Evolutionary conservation across 2,888 invertebrate genomes (phyloP), one percentile per base, ranked within the genome.

Genomic region (Candidula unifasciata): DNA sequence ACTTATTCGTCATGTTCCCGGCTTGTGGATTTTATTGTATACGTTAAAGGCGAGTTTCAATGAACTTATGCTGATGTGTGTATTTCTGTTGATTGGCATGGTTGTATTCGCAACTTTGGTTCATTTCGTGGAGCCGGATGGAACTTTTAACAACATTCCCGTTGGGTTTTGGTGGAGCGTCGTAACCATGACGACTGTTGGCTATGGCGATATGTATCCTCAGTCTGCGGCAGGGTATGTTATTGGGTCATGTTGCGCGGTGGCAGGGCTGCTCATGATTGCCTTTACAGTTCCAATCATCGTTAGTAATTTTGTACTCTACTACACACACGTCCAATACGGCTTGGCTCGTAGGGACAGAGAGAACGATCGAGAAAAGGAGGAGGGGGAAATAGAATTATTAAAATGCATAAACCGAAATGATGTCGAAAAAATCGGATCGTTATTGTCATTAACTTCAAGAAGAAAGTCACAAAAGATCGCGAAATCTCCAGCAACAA

Each of bases 161-260:
- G 90, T 92, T 6, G 91, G 92, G 6, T 92, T 93, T 87, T 93
- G 93, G 93, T 93, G 92, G 92, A 91, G 91, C 69, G 90, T 93
- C 30, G 91, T 93, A 44, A 93, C 93, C 80, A 92, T 93, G 92
- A 93, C 93, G 68, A 92, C 93, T 1, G 93, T 93, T 1, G 93
- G 93, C 8, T 93, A 93, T 86, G 93, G 93, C 24, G 93, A 92
- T 86, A 92, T 92, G 90, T 87, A 89, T 71, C 93, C 93, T 6
- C 88, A 88, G 69, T 91, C 91, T 2, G 90, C 89, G 5, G 88
- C 88, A 24, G 92, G 93, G 30, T 92, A 92, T 83, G 85, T 92
- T 24, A 90, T 93, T 30, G 92, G 92, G 1, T 92, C 92, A 8
- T 87, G 91, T 44, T 92, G 92, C 81, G 91, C 92, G 27, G 89